Evolutionary conservation across 2,888 invertebrate genomes (phyloP).

Genomic region (Mythimna pallens): DNA sequence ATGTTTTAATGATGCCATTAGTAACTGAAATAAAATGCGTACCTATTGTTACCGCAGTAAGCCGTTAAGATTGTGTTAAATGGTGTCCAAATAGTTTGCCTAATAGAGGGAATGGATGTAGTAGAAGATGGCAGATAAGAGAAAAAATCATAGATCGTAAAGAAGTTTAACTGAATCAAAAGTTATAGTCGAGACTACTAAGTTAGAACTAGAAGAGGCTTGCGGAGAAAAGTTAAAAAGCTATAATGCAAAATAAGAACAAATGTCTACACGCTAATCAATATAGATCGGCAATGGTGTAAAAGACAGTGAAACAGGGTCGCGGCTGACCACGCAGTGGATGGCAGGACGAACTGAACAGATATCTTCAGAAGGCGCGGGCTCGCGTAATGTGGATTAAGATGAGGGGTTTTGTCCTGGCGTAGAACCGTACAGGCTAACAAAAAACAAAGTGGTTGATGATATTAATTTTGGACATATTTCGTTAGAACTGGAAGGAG

Average conservation of each 20-base stretch:
- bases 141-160: neutral
- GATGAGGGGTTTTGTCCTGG: too few relatives aligned
- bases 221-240: neutral
- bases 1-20: constrained; percentile 28
- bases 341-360: too few relatives aligned
- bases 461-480: too few relatives aligned
- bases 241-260: neutral
- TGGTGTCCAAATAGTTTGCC: neutral
- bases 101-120: neutral
- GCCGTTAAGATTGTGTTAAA: neutral
- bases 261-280: too few relatives aligned
- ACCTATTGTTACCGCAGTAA: neutral
- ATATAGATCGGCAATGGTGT: too few relatives aligned
- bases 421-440: too few relatives aligned
- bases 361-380: too few relatives aligned
- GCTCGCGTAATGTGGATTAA: too few relatives aligned
- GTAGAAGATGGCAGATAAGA: neutral
- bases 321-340: too few relatives aligned
- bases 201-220: neutral
- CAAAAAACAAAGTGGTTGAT: too few relatives aligned
- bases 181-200: neutral
- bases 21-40: neutral
- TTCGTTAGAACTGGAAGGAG: too few relatives aligned
- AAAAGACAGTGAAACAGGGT: too few relatives aligned
- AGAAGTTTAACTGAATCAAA: neutral